A percentile compares a stretch with the other conserved stretches of the same genome.
phyloP scores from a whole-genome alignment of 2,797 vertebrate species.

The Delichon dasypus region DNA sequence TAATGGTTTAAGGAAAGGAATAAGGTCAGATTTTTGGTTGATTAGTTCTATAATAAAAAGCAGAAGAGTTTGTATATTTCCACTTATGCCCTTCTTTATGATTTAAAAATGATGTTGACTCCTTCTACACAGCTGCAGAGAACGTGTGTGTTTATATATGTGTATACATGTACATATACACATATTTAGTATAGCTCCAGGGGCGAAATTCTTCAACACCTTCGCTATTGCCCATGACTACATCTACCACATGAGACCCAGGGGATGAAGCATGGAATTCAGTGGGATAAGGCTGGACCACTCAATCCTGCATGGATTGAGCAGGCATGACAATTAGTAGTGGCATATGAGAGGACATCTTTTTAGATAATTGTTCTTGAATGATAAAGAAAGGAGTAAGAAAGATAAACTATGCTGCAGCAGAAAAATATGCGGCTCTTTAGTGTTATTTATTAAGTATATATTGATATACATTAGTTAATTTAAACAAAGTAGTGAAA shows the following conservation, averaged over 20 bases:
- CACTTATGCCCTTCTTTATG: not conserved
- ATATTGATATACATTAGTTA: not conserved
- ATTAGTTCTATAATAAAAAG: conserved; percentile 10
- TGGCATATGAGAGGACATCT: not conserved
- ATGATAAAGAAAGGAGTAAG: not conserved
- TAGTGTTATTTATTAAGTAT: not conserved
- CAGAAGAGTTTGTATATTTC: not conserved
- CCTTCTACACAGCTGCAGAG: not conserved
- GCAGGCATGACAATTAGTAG: not conserved
- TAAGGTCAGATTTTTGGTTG: not conserved
- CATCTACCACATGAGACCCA: not conserved
- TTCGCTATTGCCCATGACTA: not conserved
- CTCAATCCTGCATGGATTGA: not conserved
- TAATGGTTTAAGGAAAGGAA: not conserved
- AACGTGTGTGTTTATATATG: not conserved
- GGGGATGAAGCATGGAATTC: not conserved
- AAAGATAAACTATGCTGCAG: not conserved
- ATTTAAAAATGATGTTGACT: not conserved
- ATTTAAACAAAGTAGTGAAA: not conserved
- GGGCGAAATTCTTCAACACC: not conserved
- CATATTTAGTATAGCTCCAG: not conserved
- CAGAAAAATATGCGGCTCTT: not conserved
- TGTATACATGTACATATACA: not conserved
- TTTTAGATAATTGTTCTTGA: not conserved
- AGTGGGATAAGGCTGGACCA: not conserved